Evolutionary conservation across 2,113 vertebrate genomes (phyloP).

Genomic region (Grus americana): DNA sequence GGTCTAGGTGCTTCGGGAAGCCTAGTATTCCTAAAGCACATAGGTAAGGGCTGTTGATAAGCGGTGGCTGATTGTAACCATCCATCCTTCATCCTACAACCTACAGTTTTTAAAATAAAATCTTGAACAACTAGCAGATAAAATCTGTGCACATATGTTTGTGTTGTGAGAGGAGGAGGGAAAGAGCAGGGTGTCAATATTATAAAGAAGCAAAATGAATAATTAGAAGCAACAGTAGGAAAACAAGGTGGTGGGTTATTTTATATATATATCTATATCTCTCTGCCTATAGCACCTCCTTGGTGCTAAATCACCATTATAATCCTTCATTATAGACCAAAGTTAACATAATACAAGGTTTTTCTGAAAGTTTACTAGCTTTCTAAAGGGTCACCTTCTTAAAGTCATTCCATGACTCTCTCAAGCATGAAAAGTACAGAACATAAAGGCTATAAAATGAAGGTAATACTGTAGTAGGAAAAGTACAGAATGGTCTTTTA

Average conservation of each 20-base stretch:
- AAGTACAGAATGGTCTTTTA: constrained; percentile 5
- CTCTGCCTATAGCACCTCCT: neutral
- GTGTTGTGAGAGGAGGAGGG: neutral
- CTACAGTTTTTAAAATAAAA: neutral
- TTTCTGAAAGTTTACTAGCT: neutral
- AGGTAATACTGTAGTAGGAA: neutral
- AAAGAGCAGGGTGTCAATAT: neutral
- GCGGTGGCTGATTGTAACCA: neutral
- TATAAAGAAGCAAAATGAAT: neutral
- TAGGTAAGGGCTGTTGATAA: neutral
- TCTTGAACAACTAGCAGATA: neutral
- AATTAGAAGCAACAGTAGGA: neutral
- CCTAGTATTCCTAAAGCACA: fast-evolving
- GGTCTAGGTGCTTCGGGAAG: neutral
- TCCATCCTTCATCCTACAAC: neutral
- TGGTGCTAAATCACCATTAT: neutral
- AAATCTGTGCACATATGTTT: neutral
- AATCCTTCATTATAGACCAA: neutral
- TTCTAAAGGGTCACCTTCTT: constrained; percentile 53
- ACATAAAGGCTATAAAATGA: constrained; percentile 16
- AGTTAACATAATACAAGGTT: neutral
- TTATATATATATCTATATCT: neutral
- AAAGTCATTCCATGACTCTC: constrained; percentile 2
- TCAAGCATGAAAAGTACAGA: neutral
- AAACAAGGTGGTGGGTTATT: neutral